phyloP scores from a whole-genome alignment of 2,113 vertebrate species.

The Alaudala cheleensis region DNA sequence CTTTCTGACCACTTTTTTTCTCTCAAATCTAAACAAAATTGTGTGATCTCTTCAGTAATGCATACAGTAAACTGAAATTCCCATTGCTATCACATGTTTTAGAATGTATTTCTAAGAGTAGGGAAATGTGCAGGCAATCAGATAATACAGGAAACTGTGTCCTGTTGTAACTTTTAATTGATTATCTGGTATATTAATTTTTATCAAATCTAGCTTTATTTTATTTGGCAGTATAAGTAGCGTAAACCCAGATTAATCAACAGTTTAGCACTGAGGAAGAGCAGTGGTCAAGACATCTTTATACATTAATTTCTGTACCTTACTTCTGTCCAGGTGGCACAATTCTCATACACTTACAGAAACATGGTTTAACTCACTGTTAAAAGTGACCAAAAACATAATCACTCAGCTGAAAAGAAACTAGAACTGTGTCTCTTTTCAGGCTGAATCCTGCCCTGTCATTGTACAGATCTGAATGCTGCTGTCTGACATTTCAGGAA shows the following conservation, averaged over 20 bases:
- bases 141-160: not conserved
- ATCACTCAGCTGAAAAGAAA: not conserved
- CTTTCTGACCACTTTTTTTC: not conserved
- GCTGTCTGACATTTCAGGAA: not conserved
- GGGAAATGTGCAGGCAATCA: not conserved
- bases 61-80: not conserved
- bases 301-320: not conserved
- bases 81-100: not conserved
- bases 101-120: not conserved
- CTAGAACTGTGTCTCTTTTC: not conserved
- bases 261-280: not conserved
- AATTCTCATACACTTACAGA: not conserved
- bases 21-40: not conserved
- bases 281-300: not conserved
- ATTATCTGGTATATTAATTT: not conserved
- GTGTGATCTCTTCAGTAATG: not conserved
- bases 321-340: not conserved
- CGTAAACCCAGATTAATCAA: not conserved
- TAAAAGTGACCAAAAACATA: not conserved
- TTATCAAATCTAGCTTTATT: not conserved
- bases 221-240: not conserved
- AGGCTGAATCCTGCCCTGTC: not conserved
- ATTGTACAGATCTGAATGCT: not conserved
- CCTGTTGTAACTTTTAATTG: not conserved
- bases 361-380: not conserved